Evolutionary conservation across 37 sponge, comb jelly and placozoan genomes (phyloP).

Genomic region (Chondrosia reniformis): DNA sequence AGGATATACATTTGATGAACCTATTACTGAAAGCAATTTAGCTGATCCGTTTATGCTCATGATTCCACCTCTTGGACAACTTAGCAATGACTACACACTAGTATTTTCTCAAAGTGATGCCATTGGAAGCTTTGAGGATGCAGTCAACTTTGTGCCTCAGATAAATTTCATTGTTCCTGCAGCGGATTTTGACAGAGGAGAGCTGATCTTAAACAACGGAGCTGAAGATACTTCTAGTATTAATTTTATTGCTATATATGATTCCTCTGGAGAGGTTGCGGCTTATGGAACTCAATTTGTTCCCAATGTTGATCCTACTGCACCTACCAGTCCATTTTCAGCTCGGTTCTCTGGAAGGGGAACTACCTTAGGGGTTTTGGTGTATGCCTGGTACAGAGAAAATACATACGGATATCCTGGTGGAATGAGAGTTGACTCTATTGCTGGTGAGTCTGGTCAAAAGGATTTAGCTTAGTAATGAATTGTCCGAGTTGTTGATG

Average conservation of each 20-base stretch:
- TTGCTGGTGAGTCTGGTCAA: background rate
- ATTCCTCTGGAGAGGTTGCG: background rate
- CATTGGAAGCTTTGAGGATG: background rate
- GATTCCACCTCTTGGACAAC: background rate
- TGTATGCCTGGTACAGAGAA: background rate
- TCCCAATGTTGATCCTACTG: background rate
- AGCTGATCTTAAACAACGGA: background rate
- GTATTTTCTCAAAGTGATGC: background rate
- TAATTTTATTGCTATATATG: background rate
- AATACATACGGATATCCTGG: background rate
- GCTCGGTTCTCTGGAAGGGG: too few relatives aligned
- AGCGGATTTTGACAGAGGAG: too few relatives aligned
- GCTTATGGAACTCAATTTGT: background rate
- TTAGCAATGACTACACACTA: background rate
- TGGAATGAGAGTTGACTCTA: conserved; percentile 6
- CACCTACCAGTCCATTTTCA: too few relatives aligned
- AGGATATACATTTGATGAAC: background rate
- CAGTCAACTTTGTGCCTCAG: background rate
- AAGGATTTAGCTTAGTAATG: background rate
- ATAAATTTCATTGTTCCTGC: background rate
- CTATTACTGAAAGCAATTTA: too few relatives aligned
- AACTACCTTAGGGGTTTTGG: background rate
- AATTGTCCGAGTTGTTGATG: too few relatives aligned
- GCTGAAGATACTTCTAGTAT: background rate
- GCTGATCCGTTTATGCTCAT: background rate